These are phyloP conservation scores for Branchellion lobata DNA, from an alignment of 2,888 invertebrate species.

Conservation along the genomic window DNA sequence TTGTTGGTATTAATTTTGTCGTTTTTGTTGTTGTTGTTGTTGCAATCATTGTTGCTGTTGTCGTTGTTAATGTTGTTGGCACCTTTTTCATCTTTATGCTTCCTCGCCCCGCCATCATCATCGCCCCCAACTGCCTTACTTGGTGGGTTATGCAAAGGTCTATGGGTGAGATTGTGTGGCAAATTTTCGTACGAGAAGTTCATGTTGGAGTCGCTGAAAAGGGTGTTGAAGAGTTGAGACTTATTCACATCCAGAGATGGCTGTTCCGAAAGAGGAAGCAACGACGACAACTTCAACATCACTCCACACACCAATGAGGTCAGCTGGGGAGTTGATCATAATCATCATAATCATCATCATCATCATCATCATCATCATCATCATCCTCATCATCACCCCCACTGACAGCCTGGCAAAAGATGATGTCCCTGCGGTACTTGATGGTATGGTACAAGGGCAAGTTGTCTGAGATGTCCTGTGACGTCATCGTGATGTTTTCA, in stretches of 20 bases:
- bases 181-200: neutral
- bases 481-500: neutral
- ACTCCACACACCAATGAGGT: neutral
- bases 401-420: conserved; percentile 68
- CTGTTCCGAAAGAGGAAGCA: neutral
- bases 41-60: neutral
- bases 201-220: too few relatives aligned
- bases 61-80: neutral
- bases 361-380: too few relatives aligned
- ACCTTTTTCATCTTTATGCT: neutral
- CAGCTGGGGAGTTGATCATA: neutral
- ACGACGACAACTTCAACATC: neutral
- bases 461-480: conserved; percentile 57
- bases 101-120: neutral
- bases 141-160: neutral
- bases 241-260: neutral
- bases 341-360: too few relatives aligned
- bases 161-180: neutral
- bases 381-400: too few relatives aligned
- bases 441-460: conserved; percentile 56
- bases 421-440: conserved; percentile 62
- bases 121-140: neutral
- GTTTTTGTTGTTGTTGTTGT: neutral
- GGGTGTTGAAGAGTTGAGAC: too few relatives aligned
- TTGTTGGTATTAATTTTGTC: neutral